Evolutionary conservation across 1,140 invertebrate genomes (phyloP).

Genomic region (Caligus rogercresseyi): DNA sequence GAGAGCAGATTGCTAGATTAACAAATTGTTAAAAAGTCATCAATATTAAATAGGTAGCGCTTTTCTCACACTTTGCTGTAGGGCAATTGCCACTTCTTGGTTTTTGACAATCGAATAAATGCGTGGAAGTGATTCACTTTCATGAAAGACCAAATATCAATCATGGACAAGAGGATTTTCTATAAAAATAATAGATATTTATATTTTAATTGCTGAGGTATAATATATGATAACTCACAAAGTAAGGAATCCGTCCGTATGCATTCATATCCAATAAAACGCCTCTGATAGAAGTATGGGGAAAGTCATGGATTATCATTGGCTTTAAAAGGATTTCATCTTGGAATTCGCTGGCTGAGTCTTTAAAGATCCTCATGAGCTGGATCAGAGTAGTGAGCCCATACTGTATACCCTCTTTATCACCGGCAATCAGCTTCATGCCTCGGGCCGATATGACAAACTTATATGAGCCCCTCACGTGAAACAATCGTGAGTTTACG

Average conservation of each 20-base stretch:
- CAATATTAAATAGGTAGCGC: neutral
- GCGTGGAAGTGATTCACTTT: neutral
- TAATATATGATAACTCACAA: neutral
- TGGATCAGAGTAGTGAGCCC: neutral
- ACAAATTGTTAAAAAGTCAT: neutral
- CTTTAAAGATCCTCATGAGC: neutral
- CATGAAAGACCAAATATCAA: neutral
- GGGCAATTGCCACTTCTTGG: neutral
- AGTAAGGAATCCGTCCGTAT: neutral
- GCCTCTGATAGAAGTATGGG: neutral
- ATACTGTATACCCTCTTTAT: neutral
- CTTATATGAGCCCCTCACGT: neutral
- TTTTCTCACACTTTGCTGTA: neutral
- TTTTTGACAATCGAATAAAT: neutral
- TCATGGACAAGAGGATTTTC: neutral
- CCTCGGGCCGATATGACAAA: neutral
- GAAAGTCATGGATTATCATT: neutral
- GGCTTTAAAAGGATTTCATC: neutral
- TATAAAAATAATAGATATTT: neutral
- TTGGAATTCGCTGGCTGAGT: neutral
- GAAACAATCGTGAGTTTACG: neutral
- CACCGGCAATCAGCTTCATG: neutral
- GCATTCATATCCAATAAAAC: neutral
- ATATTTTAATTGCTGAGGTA: neutral
- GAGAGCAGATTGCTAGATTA: neutral